These are phyloP conservation scores for Erebia aethiops DNA, from an alignment of 2,888 invertebrate species.

Conservation along the genomic window DNA sequence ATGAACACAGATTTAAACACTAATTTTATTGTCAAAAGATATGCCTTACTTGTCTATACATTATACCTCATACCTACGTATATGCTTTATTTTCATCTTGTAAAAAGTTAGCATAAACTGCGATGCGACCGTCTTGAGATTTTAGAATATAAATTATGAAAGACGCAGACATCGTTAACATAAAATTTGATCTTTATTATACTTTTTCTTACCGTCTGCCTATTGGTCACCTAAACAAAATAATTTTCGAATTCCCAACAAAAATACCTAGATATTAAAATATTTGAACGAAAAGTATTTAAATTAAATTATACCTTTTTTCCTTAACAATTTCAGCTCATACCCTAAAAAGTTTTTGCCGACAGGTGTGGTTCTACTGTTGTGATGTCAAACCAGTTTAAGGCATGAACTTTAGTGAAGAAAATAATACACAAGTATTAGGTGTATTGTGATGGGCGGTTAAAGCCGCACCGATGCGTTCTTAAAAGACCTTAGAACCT, in stretches of 20 bases:
- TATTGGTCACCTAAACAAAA: conserved; percentile 2
- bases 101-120: no score
- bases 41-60: no score
- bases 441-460: no score
- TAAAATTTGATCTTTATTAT: neutral
- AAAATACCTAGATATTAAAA: conserved; percentile 4
- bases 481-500: no score
- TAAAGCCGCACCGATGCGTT: no score
- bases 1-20: no score
- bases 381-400: conserved; percentile 45
- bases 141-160: no score
- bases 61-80: no score
- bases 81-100: no score
- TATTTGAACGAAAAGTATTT: conserved; percentile 21
- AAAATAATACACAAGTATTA: neutral
- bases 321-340: conserved; percentile 46
- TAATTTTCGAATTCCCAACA: conserved; percentile 6
- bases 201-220: neutral
- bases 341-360: conserved; percentile 50
- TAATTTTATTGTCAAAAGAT: no score
- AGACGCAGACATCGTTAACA: no score
- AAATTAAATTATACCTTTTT: conserved; percentile 38
- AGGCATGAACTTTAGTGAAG: conserved; percentile 37
- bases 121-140: no score
- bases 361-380: conserved; percentile 52